A percentile compares a stretch with the other conserved stretches of the same genome.
Conservation (phyloP, 2,113 vertebrate genomes). For the Ciconia stormi region DNA sequence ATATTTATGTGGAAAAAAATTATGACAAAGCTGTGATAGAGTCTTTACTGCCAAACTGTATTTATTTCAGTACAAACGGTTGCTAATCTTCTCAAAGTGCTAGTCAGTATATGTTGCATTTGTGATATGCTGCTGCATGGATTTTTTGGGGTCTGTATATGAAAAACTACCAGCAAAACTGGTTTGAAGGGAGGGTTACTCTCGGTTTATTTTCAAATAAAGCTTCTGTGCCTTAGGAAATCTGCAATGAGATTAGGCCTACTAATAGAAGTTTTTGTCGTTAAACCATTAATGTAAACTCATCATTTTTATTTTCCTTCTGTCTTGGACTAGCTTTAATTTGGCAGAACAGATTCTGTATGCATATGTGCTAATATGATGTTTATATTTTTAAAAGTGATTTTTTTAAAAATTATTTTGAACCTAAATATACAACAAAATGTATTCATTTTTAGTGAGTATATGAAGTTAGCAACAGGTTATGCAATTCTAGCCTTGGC, state of each 20-base stretch:
- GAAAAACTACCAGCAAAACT: background rate
- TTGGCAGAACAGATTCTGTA: background rate
- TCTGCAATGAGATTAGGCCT: background rate
- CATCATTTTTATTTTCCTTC: background rate
- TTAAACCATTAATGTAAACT: background rate
- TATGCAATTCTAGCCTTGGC: accelerated
- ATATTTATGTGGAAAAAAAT: background rate
- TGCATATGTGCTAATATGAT: background rate
- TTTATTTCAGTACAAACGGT: background rate
- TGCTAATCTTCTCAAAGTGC: background rate
- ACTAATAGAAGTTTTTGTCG: background rate
- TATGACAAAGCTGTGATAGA: background rate
- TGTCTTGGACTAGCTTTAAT: background rate
- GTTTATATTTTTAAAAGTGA: background rate
- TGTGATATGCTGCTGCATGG: background rate
- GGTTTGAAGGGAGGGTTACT: background rate
- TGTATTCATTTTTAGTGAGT: background rate
- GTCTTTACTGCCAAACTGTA: background rate
- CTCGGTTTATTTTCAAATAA: background rate
- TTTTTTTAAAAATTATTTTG: background rate
- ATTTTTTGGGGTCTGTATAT: background rate
- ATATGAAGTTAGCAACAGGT: background rate
- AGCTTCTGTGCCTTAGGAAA: background rate
- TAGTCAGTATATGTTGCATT: background rate
- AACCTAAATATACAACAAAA: background rate